Percentiles rank a stretch among this genome's conserved stretches.
Conservation (phyloP, 30 jellyfish, hydroid and myxozoan species). For the Pelagia noctiluca region DNA sequence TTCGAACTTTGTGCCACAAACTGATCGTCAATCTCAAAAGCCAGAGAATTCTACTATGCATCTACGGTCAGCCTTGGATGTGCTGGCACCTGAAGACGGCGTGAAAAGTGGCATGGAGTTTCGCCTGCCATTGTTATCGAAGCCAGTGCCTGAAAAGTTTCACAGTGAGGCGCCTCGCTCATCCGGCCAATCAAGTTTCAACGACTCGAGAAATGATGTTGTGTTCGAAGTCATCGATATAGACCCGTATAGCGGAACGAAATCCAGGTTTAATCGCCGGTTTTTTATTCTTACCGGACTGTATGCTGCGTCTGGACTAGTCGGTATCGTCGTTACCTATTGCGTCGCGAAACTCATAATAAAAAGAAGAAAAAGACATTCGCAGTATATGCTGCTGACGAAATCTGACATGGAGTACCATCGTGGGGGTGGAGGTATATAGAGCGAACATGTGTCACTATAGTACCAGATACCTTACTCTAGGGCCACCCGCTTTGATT, state of each 20-base stretch:
- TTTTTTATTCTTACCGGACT: constrained; percentile 72
- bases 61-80: constrained; percentile 83
- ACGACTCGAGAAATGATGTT: constrained; percentile 65
- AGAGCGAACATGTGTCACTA: neutral
- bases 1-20: too few species aligned
- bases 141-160: constrained; percentile 52
- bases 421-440: constrained; percentile 97
- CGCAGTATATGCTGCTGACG: constrained; percentile 87
- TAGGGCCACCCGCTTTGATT: too few species aligned
- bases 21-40: neutral
- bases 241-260: constrained; percentile 65
- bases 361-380: constrained; percentile 75
- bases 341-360: constrained; percentile 79
- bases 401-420: constrained; percentile 95
- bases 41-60: constrained; percentile 68
- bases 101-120: constrained; percentile 23
- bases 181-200: constrained; percentile 32
- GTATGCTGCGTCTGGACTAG: constrained; percentile 72
- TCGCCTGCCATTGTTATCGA: constrained; percentile 46
- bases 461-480: neutral
- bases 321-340: constrained; percentile 70
- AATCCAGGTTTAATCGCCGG: constrained; percentile 53
- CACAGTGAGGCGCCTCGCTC: constrained; percentile 62
- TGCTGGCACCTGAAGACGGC: constrained; percentile 84
- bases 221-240: constrained; percentile 88